phyloP scores from a whole-genome alignment of 2,113 vertebrate genomes.

The Columba janthina region DNA sequence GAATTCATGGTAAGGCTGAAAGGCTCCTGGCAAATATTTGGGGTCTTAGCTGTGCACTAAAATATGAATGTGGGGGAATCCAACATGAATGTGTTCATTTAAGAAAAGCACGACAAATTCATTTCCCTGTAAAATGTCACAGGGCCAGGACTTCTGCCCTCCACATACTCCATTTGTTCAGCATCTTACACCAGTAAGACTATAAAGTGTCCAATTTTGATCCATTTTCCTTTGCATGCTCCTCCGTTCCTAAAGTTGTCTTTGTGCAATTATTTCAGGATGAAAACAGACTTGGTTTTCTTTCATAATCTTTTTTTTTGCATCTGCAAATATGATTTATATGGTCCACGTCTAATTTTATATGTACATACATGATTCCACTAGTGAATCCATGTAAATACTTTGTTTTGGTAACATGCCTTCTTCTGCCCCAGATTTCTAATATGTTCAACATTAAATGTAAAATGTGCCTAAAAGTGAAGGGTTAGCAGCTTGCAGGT shows the following conservation, averaged over 20 bases:
- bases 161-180: background rate
- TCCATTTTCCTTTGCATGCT: background rate
- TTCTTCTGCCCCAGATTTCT: background rate
- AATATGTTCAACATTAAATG: background rate
- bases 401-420: background rate
- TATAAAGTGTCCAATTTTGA: background rate
- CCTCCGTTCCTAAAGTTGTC: background rate
- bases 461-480: background rate
- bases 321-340: background rate
- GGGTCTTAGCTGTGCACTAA: background rate
- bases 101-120: background rate
- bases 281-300: background rate
- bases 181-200: background rate
- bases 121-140: background rate
- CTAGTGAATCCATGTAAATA: background rate
- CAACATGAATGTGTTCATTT: background rate
- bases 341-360: background rate
- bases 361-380: background rate
- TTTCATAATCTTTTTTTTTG: background rate
- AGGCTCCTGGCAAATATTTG: background rate
- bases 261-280: background rate
- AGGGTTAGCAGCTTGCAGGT: background rate
- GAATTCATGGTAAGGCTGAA: background rate
- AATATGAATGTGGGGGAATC: accelerated
- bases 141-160: background rate